Conservation (phyloP, 1,140 invertebrate genomes). For the Trichomalopsis sarcophagae region DNA sequence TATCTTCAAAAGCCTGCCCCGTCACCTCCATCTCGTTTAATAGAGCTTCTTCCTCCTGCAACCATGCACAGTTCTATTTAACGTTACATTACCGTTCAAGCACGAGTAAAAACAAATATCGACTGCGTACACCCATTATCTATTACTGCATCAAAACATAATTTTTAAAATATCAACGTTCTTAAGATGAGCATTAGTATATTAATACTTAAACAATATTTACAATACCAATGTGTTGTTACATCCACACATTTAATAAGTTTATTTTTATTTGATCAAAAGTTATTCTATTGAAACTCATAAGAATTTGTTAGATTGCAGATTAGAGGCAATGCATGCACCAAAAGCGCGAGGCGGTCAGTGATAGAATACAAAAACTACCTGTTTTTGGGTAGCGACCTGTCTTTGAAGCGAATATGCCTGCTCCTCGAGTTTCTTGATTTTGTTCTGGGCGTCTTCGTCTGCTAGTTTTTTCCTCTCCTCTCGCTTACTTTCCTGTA, state of each 20-base stretch:
- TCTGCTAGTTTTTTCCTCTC: conserved; percentile 94
- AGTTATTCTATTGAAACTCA: conserved; percentile 27
- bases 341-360: conserved; percentile 41
- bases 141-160: conserved; percentile 51
- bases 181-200: conserved; percentile 39
- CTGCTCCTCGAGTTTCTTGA: conserved; percentile 95
- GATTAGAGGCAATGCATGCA: conserved; percentile 56
- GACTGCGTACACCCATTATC: conserved; percentile 52
- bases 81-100: conserved; percentile 70
- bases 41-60: conserved; percentile 95
- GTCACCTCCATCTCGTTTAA: conserved; percentile 99
- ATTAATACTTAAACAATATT: conserved; percentile 34
- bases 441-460: conserved; percentile 95
- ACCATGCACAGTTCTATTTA: conserved; percentile 73
- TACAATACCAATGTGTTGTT: conserved; percentile 13
- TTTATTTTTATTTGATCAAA: conserved; percentile 7
- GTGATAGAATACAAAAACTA: conserved; percentile 67
- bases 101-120: conserved; percentile 49
- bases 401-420: conserved; percentile 89
- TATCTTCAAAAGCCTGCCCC: conserved; percentile 98
- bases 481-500: conserved; percentile 92
- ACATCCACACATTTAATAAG: conserved; percentile 12
- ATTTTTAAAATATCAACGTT: conserved; percentile 29
- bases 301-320: conserved; percentile 52
- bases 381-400: conserved; percentile 89